These are phyloP conservation scores for Odobenus rosmarus DNA, from an alignment of 2,113 vertebrate species.

Conservation along the genomic window DNA sequence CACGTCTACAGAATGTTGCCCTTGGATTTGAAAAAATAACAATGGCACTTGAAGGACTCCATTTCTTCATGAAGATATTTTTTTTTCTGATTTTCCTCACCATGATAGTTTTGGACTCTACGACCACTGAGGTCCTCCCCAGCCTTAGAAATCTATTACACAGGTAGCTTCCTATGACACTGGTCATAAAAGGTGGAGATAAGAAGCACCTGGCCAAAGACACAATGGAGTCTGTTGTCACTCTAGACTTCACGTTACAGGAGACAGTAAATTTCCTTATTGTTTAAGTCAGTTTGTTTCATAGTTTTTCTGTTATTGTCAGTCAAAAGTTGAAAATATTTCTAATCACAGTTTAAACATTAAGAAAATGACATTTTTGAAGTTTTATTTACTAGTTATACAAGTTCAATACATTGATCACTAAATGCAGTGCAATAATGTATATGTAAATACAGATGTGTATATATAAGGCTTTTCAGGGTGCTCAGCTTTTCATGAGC, in stretches of 20 bases:
- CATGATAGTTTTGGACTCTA: neutral
- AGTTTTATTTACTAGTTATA: neutral
- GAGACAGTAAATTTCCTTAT: neutral
- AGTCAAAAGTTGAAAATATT: neutral
- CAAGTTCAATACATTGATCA: neutral
- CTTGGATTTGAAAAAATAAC: conserved; percentile 33
- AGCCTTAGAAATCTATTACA: neutral
- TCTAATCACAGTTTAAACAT: neutral
- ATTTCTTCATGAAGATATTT: neutral
- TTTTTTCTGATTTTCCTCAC: neutral
- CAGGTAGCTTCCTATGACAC: neutral
- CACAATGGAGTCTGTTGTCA: neutral
- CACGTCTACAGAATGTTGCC: neutral
- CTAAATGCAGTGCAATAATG: neutral
- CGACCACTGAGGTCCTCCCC: neutral
- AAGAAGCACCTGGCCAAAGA: neutral
- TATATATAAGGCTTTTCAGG: neutral
- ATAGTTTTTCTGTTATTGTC: neutral
- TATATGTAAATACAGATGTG: neutral
- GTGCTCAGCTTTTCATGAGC: neutral
- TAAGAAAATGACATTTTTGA: neutral
- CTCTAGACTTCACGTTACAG: neutral
- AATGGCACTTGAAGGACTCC: neutral
- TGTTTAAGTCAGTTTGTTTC: neutral
- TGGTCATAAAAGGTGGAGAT: neutral